Evolutionary conservation across 1,140 invertebrate genomes (phyloP), one percentile per base, ranked within the genome.

Genomic region (Nasonia longicornis): DNA sequence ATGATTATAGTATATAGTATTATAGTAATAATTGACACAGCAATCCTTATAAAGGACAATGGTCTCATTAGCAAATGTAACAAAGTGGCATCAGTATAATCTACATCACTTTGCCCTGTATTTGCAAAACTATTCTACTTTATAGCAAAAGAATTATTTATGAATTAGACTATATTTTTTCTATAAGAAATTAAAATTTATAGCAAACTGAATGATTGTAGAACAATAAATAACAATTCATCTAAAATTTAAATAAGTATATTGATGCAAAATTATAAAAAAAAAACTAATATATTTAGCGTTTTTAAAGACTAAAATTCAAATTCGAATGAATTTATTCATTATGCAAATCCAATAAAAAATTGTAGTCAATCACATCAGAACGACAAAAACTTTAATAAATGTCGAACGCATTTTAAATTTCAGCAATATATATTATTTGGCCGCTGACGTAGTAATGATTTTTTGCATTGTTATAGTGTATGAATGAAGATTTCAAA

Each of bases 11-110:
- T 75, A 20, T 31, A 73, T 12, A 48, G 31, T 75, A 16, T 20
- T 6, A 35, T 66, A 76, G 63, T 7, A 20, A 76, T 22, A 76
- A 64, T 76, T 64, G 58, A 64, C 35, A n/a, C 12, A 29, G 66
- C 48, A 29, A 75, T 66, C 74, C 74, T 76, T 76, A 76, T 76
- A 66, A 76, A 66, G 74, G 63, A 76, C 42, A 73, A 48, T 74
- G n/a, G 70, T 58, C n/a, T 20, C 22, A 16, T 20, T 58, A 58
- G 71, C 42, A 20, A 58, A 73, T 45, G 45, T 73, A 22, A 48
- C 71, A 73, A 73, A 73, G 11, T 73, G 31, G 7, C 22, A 73
- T 26, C 35, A 20, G 10, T 75, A 79, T 72, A 71, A 35, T 48
- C 22, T n/a, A 26, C 14, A 45, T 73, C 71, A 73, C 26, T 29